A percentile compares a stretch with the other conserved stretches of the same genome.
These are phyloP conservation scores for Scleropages formosus DNA, from an alignment of 2,797 vertebrate genomes.

Conservation along the genomic window DNA sequence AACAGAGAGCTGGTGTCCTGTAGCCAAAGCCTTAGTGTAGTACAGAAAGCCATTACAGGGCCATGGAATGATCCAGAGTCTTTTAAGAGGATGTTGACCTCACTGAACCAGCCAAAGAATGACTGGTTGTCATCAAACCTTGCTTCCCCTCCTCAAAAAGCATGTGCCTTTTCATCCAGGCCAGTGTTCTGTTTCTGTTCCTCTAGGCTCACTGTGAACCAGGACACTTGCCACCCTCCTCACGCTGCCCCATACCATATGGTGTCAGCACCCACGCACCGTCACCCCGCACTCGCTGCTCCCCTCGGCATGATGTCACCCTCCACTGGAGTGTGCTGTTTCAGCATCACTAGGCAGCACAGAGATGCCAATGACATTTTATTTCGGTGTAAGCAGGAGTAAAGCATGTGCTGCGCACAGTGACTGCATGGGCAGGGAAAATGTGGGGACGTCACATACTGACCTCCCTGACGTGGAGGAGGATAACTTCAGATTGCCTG, in stretches of 20 bases:
- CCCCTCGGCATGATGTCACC: no score
- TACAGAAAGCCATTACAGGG: background rate
- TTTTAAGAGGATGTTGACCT: background rate
- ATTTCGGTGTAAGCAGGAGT: background rate
- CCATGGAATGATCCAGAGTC: background rate
- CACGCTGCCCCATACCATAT: background rate
- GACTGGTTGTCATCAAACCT: background rate
- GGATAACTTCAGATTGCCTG: background rate
- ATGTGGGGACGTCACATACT: no score
- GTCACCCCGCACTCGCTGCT: no score
- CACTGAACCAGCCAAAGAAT: background rate
- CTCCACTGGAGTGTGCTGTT: no score
- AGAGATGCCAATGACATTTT: background rate
- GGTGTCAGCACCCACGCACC: background rate
- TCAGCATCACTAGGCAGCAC: background rate
- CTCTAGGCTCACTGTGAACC: conserved; percentile 53
- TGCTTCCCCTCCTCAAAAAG: background rate
- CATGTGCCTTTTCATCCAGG: background rate
- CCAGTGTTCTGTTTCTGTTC: conserved; percentile 59
- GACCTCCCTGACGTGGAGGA: background rate
- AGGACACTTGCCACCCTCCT: background rate
- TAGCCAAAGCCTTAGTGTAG: background rate
- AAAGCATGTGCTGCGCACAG: background rate
- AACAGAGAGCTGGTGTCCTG: background rate
- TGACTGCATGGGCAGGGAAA: background rate